Base-by-base conservation (phyloP, 2,797 vertebrate species). In the Hippopotamyrus pictus region DNA sequence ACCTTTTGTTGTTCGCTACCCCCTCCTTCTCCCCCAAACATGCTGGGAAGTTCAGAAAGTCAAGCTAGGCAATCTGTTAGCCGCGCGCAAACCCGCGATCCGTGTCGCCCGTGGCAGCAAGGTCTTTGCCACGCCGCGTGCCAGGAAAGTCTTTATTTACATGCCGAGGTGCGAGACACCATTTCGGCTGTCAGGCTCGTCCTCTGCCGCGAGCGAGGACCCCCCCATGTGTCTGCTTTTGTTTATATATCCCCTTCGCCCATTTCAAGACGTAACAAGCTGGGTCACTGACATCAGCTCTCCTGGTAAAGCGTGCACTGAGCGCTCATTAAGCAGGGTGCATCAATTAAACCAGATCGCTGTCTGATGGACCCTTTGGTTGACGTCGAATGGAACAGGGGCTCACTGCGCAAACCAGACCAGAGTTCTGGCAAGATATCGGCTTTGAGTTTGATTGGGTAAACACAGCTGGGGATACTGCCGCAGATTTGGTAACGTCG, bases 1-100 rank as follows among this genome's bases (percentile, higher is more conserved):
- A 97, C 97, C 97, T 97, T 98, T 98, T 97, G 97, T 98, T 97
- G 96, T 96, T 93, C 93, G 93, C 95, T 95, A 95, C 94, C 92
- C 93, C 96, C 95, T 93, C 93, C 94, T 95, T 95, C 95, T 94
- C 93, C 93, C 96, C 95, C 93, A 93, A 96, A 97, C 95, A 94
- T 95, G 96, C 97, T 95, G 96, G 95, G 96, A 96, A 96, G 96
- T 96, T 97, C 96, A 96, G 96, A 96, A 95, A 97, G 96, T 94
- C 96, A 95, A 96, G 95, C 93, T 94, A 95, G 95, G 92, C 95
- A 95, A 95, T 97, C 97, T 97, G 96, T 96, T 96, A 94, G 94
- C 95, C 94, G 93, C 90, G 89, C 92, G 90, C 93, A 91, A 94
- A 94, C 95, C 94, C 95, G 94, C 94, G 94, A 93, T 93, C 94